Evolutionary conservation across 2,888 invertebrate genomes (phyloP), one percentile per base, ranked within the genome.

Genomic region (Opisthograptis luteolata): DNA sequence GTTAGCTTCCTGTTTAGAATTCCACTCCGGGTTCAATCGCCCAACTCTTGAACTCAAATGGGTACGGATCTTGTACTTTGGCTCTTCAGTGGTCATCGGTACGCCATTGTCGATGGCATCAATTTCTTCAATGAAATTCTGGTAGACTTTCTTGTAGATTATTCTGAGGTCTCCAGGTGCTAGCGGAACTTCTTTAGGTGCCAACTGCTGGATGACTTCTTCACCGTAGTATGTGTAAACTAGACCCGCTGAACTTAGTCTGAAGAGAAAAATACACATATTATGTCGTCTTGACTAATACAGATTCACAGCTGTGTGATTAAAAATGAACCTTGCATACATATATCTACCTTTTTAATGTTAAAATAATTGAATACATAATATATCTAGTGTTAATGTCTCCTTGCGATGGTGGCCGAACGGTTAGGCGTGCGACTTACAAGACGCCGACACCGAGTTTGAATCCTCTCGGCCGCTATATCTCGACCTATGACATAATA

Each of bases 31-130:
- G 83, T 99, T 98, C 4, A 99, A 85, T 44, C 93, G 86, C 3
- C 88, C 91, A 0, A 99, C 95, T 62, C 98, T 91, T 0, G 93
- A 83, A 70, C 96, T 95, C 6, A 99, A 72, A 77, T 95, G 92
- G 0, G 98, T 96, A 1, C 92, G 92, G n/a, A 98, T 95, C 55
- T 92, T 92, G 76, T 97, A 98, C 19, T 84, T 88, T 0, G 95
- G 94, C 69, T 94, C 93, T 1, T 93, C 95, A 28, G 94, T 93
- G 55, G 93, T 93, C 92, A 96, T 95, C 0, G 95, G 94, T 0
- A 99, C 92, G n/a, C 99, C 99, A 89, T 99, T 99, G 79, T 99
- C 99, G 44, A 99, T 95, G 0, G 96, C 99, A 87, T 99, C 99
- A 51, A 99, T 92, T 91, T 99, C 98, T 86, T 96, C 95, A 8